These are phyloP conservation scores for Liparis tanakae DNA, from an alignment of 2,797 vertebrate species.

Conservation along the genomic window DNA sequence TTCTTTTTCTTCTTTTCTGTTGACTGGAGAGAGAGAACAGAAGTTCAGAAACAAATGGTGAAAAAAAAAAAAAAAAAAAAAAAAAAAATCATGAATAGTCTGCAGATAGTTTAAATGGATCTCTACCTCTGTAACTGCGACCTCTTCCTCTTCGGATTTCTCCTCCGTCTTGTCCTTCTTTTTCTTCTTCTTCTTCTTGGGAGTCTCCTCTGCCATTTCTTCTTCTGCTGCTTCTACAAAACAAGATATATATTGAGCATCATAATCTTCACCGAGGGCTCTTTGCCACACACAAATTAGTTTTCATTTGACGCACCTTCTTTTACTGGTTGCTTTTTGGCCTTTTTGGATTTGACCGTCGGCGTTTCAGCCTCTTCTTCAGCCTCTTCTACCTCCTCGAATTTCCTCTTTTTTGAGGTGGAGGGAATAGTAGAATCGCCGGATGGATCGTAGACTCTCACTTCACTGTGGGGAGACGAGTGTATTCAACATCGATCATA, in stretches of 20 bases:
- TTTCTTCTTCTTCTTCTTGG: slow-evolving; percentile 86
- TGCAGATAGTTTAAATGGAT: not conserved
- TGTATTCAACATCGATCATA: not conserved
- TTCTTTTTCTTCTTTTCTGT: slow-evolving; percentile 81
- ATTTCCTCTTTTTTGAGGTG: slow-evolving; percentile 93
- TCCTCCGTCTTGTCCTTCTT: slow-evolving; percentile 74
- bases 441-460: slow-evolving; percentile 93
- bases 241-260: slow-evolving; percentile 6
- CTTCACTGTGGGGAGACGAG: slow-evolving; percentile 81
- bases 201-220: slow-evolving; percentile 66
- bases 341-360: slow-evolving; percentile 89
- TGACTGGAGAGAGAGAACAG: slow-evolving; percentile 56
- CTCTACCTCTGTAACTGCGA: slow-evolving; percentile 58
- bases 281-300: fast-evolving
- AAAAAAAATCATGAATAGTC: not conserved
- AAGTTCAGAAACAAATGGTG: too few relatives aligned
- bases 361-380: slow-evolving; percentile 70
- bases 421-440: slow-evolving; percentile 92
- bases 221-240: slow-evolving; percentile 44
- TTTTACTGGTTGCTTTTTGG: slow-evolving; percentile 80
- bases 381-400: slow-evolving; percentile 84
- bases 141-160: slow-evolving; percentile 49
- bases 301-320: slow-evolving; percentile 73
- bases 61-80: too few relatives aligned
- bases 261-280: not conserved